A percentile compares a stretch with the other conserved stretches of the same genome.
Evolutionary conservation across 2,888 invertebrate species (phyloP).

Genomic region (Spodoptera exigua): DNA sequence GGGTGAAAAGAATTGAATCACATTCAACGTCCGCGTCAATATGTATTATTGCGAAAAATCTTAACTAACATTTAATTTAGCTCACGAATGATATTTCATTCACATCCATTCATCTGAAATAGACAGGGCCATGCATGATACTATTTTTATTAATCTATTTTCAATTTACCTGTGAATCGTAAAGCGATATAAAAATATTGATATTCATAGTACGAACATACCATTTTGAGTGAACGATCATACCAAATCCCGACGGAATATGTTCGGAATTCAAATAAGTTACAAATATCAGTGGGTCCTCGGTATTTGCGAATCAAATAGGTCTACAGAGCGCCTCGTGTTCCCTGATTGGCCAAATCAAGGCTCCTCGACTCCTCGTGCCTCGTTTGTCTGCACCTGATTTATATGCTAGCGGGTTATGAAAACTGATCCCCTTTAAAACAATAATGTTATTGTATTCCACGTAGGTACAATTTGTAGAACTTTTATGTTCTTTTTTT

Average conservation of each 20-base stretch:
- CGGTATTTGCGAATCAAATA: constrained; percentile 51
- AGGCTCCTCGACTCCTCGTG: neutral
- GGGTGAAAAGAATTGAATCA: constrained; percentile 31
- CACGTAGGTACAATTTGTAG: too few relatives aligned
- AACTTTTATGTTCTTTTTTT: too few relatives aligned
- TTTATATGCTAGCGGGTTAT: neutral
- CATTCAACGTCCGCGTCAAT: constrained; percentile 10
- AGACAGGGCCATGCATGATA: constrained; percentile 18
- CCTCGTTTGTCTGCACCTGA: constrained; percentile 6
- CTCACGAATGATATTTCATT: constrained; percentile 15
- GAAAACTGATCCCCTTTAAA: neutral
- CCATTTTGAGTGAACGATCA: constrained; percentile 42
- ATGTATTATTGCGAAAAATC: constrained; percentile 10
- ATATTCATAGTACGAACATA: constrained; percentile 34
- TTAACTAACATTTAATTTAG: constrained; percentile 29
- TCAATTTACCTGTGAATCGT: constrained; percentile 28
- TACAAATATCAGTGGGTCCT: constrained; percentile 39
- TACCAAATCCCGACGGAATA: constrained; percentile 38
- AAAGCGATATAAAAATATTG: constrained; percentile 35
- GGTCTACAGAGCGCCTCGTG: constrained; percentile 28
- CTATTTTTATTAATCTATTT: constrained; percentile 35
- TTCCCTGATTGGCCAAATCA: constrained; percentile 51
- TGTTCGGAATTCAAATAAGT: constrained; percentile 61
- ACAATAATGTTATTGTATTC: neutral
- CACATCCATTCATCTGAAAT: constrained; percentile 8